Evolutionary conservation across 1,140 invertebrate genomes (phyloP), one percentile per base, ranked within the genome.

Genomic region (Pomacea maculata): DNA sequence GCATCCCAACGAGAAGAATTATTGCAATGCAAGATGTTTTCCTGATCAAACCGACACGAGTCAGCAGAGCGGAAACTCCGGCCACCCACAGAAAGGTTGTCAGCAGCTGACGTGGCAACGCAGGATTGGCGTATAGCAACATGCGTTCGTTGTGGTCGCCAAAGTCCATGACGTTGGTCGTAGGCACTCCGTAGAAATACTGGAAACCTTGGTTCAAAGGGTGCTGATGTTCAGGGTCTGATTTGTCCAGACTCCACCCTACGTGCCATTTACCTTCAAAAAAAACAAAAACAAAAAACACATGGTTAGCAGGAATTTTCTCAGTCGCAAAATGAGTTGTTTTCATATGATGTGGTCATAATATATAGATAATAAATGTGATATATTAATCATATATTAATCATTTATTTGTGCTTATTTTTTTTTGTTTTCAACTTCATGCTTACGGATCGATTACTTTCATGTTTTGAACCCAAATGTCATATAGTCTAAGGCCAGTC

Each of bases 141-240:
- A 88, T 81, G 29, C 79, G 70, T 0, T 82, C 80, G 9, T 82
- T 83, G 25, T 87, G 85, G 80, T 86, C 74, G n/a, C 89, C 88
- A 83, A 89, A 91, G 80, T 92, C 92, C 81, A 89, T 87, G 14
- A 92, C 72, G 74, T 92, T 92, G 19, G 92, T 90, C 12, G 92
- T 84, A 25, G 92, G 92, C 65, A 90, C 80, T 11, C 92, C 92
- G 84, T 91, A 93, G 83, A 92, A 93, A 71, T 89, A 89, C 84
- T 93, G 90, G 88, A 93, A 93, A 19, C 92, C 92, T 78, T 93
- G 92, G n/a, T 88, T 90, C n/a, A 90, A 57, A 10, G 92, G 92
- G 81, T 92, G 92, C 72, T 90, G 88, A 34, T 87, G 88, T 52
- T 84, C 79, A 79, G 92, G 88, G 5, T 86, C 86, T 63, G 87